Conservation (phyloP, 2,113 vertebrate genomes). For the Aplodontia rufa region DNA sequence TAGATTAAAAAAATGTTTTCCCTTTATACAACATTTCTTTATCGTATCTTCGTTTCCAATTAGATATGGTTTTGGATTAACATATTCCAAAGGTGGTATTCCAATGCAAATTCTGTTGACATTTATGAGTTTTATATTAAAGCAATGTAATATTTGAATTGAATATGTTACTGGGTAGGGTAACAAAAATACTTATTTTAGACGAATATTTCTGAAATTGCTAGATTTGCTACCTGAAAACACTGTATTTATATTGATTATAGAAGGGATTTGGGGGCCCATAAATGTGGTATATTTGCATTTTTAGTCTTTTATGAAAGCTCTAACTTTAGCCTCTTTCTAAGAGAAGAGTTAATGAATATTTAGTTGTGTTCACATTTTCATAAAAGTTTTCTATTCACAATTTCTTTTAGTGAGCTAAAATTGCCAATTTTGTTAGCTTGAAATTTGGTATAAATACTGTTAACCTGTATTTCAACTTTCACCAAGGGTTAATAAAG, state of each 20-base stretch:
- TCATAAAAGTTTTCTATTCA: conserved; percentile 80
- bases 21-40: conserved; percentile 52
- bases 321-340: conserved; percentile 72
- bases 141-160: conserved; percentile 70
- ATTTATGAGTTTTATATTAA: conserved; percentile 71
- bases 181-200: conserved; percentile 84
- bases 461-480: conserved; percentile 89
- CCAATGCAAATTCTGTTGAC: conserved; percentile 54
- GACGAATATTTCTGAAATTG: conserved; percentile 76
- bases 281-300: conserved; percentile 65
- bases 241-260: conserved; percentile 73
- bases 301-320: conserved; percentile 65
- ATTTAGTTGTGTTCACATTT: conserved; percentile 70
- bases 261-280: conserved; percentile 63
- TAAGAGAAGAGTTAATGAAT: conserved; percentile 78
- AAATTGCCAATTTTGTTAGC: conserved; percentile 82
- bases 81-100: conserved; percentile 70
- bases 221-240: conserved; percentile 75
- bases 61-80: conserved; percentile 56
- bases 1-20: conserved; percentile 46
- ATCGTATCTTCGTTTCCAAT: conserved; percentile 71
- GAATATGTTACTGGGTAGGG: conserved; percentile 72
- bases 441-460: conserved; percentile 84
- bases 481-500: conserved; percentile 92
- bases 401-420: conserved; percentile 70